Evolutionary conservation across 2,113 vertebrate species (phyloP), one percentile per base, ranked within the genome.

Genomic region (Bos indicus): DNA sequence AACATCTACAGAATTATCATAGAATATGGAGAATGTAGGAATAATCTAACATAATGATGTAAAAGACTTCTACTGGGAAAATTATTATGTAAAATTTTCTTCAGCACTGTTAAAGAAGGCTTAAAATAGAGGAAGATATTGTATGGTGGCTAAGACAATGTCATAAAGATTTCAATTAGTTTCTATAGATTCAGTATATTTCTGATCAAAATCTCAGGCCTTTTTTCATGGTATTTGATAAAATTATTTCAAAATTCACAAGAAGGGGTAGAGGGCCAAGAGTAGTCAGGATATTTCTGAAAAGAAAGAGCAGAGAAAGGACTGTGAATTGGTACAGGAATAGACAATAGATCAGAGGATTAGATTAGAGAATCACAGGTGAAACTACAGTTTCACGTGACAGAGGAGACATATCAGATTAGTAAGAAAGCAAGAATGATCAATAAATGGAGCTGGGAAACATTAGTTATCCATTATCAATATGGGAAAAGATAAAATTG

Each of bases 201-300:
- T 88, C 46, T 78, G 86, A 43, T 60, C 59, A 77, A 95, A 96
- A 89, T 26, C 7, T 30, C 21, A 92, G 30, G 16, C 19, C 23
- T 8, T 26, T 59, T 95, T 74, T 51, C 77, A 85, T 77, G 16
- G 30, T 40, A 40, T 19, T 94, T 51, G 40, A 88, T 30, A 81
- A 94, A 71, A 82, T 43, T 54, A 91, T 93, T 93, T 43, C 64
- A 88, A 88, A 97, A 88, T 46, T 74, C 51, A 57, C 28, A 82
- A 16, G 40, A 88, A 88, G 15, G 62, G 46, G 2, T n/a, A 48
- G 51, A 82, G 9, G 15, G 74, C 6, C 40, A 91, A 93, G 71
- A 86, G n/a, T 60, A 87, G 14, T 87, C 46, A 95, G 80, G 30
- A 40, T 94, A 81, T 94, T 92, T 96, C 51, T 90, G 85, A 95